These are phyloP conservation scores for Tillus elongatus DNA, from an alignment of 2,888 invertebrate species.

Conservation along the genomic window DNA sequence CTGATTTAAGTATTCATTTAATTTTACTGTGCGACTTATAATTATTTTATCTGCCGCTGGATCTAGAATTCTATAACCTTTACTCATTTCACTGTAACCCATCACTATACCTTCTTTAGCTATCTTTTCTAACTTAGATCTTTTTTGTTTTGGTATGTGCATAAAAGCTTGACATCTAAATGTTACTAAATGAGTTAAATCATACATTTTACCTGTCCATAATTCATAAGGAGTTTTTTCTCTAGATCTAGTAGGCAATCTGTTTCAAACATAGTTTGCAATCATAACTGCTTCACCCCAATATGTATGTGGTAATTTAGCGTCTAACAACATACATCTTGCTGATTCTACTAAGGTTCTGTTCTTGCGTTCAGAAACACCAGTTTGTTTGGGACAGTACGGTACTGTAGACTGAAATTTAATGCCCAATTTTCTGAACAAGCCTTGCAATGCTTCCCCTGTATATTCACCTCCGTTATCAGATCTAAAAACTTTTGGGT, in stretches of 20 bases:
- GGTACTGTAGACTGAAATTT: no score
- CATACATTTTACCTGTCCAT: not conserved
- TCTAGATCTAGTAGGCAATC: not conserved
- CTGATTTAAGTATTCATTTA: no score
- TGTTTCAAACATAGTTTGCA: slow-evolving; percentile 5
- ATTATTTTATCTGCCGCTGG: no score
- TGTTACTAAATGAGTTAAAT: slow-evolving; percentile 5
- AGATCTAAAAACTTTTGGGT: slow-evolving; percentile 11
- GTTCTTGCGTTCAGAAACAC: slow-evolving; percentile 1
- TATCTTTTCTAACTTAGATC: slow-evolving; percentile 5
- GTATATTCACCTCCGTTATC: no score
- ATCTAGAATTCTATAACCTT: no score
- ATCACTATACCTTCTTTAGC: slow-evolving; percentile 6
- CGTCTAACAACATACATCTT: slow-evolving; percentile 6
- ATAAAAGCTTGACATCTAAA: no score
- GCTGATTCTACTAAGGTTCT: slow-evolving; percentile 6
- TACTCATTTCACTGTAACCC: slow-evolving; percentile 5
- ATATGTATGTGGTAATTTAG: no score
- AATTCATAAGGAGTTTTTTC: slow-evolving; percentile 4
- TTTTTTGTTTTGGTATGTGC: no score
- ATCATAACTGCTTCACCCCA: slow-evolving; percentile 1
- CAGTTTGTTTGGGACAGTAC: slow-evolving; percentile 1
- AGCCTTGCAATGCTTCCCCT: no score
- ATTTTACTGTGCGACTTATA: no score
- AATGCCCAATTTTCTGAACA: no score